Evolutionary conservation across 2,797 vertebrate species (phyloP), one percentile per base, ranked within the genome.

Genomic region (Halcyon leucocephala): DNA sequence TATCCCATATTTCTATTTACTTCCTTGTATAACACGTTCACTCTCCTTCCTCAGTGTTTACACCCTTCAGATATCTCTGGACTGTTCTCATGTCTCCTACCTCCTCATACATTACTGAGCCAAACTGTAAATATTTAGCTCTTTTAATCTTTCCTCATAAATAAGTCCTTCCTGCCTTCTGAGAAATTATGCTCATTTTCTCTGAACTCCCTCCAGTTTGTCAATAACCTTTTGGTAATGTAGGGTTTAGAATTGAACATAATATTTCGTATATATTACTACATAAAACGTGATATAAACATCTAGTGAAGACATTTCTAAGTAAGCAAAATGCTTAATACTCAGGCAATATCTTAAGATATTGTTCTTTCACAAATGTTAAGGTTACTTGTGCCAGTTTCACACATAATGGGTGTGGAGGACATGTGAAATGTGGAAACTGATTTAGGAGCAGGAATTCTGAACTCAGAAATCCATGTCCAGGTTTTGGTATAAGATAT

Each of bases 71-170:
- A 62, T 91, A 92, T 88, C 84, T 92, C 77, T 61, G 35, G 62
- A 31, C 91, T 94, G 82, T 94, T 94, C 83, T 91, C 86, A 60
- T 89, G 87, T 95, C 69, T 58, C 18, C 67, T 89, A 94, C 91
- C 94, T 94, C 97, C 96, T 97, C 93, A 95, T 97, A 96, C 90
- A 87, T 96, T 97, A 94, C 81, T 81, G 84, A 84, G 74, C 94
- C 81, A 91, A 93, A 80, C 74, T 93, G 19, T 97, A 97, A 97
- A 97, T 97, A 96, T 97, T 97, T 97, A 95, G 83, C 61, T 96
- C 71, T 92, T 95, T 90, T 95, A 96, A 92, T 97, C 94, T 95
- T 97, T 78, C 42, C 41, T 93, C 54, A 81, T 93, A 97, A 96
- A 93, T 96, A 96, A 95, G 52, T 61, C 66, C 92, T 97, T 97